These are phyloP conservation scores for Tetragonula carbonaria DNA, from an alignment of 2,888 invertebrate genomes.

Conservation along the genomic window DNA sequence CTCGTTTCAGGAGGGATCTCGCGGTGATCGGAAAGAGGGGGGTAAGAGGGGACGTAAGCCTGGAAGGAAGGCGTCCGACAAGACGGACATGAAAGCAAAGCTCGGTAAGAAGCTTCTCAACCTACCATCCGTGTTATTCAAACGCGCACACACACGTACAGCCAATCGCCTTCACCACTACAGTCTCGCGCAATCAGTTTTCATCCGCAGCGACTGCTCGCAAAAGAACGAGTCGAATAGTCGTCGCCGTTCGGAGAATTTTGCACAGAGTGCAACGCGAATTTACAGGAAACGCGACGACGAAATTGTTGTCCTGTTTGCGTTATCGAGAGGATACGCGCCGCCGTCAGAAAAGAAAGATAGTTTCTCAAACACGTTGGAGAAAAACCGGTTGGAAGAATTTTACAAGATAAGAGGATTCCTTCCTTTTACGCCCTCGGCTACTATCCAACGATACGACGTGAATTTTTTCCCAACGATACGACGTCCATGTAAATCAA, in stretches of 20 bases:
- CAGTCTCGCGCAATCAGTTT: too few relatives aligned
- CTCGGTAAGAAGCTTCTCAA: slow-evolving; percentile 88
- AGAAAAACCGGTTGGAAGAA: neutral
- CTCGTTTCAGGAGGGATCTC: slow-evolving; percentile 84
- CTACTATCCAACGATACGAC: neutral
- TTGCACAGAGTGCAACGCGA: too few relatives aligned
- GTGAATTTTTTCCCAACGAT: neutral
- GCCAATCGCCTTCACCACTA: too few relatives aligned
- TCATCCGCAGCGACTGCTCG: too few relatives aligned
- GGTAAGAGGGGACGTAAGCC: slow-evolving; percentile 95
- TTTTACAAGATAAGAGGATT: neutral
- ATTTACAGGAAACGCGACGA: too few relatives aligned
- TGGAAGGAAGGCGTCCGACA: slow-evolving; percentile 93
- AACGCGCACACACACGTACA: neutral
- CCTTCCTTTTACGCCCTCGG: neutral
- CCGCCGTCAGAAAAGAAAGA: neutral
- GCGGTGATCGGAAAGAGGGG: slow-evolving; percentile 90
- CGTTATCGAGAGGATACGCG: neutral
- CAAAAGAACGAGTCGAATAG: too few relatives aligned
- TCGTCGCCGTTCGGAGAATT: too few relatives aligned
- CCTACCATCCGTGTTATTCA: neutral
- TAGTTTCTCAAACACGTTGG: neutral
- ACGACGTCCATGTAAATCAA: slow-evolving; percentile 20
- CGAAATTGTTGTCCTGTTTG: too few relatives aligned
- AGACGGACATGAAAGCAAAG: slow-evolving; percentile 97